These are phyloP conservation scores for Zaprionus tsacasi DNA, from an alignment of 1,140 invertebrate species.

Conservation along the genomic window DNA sequence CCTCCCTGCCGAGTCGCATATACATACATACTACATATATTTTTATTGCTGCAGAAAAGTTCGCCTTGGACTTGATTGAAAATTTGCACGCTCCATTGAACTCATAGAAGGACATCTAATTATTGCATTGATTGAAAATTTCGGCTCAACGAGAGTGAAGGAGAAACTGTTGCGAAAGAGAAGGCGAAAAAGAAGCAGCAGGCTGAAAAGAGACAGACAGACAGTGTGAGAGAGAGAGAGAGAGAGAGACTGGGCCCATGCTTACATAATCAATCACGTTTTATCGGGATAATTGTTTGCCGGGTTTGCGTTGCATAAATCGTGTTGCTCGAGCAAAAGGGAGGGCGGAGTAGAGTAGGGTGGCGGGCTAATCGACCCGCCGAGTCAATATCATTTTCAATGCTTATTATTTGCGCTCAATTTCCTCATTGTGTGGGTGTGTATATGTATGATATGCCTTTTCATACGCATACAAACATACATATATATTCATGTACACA, in stretches of 20 bases:
- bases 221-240: background rate
- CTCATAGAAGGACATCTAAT: slow-evolving; percentile 62
- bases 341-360: background rate
- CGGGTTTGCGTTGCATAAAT: slow-evolving; percentile 56
- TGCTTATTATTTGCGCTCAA: slow-evolving; percentile 66
- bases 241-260: background rate
- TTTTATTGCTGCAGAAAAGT: slow-evolving; percentile 14
- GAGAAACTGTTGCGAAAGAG: slow-evolving; percentile 6
- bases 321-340: slow-evolving; percentile 20
- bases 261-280: slow-evolving; percentile 69
- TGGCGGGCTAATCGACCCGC: slow-evolving; percentile 14
- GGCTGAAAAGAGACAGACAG: background rate
- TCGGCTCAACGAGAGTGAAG: slow-evolving; percentile 1
- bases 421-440: slow-evolving; percentile 41
- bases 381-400: slow-evolving; percentile 49
- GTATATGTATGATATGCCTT: too few species aligned
- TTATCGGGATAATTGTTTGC: slow-evolving; percentile 71
- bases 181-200: background rate
- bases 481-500: background rate
- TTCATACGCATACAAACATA: too few species aligned
- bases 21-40: background rate
- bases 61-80: slow-evolving; percentile 60
- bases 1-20: too few species aligned
- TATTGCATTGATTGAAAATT: slow-evolving; percentile 71
- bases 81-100: slow-evolving; percentile 67